A percentile compares a stretch with the other conserved stretches of the same genome.
These are phyloP conservation scores for Diadegma fenestrale DNA, from an alignment of 2,888 invertebrate species.

Conservation along the genomic window DNA sequence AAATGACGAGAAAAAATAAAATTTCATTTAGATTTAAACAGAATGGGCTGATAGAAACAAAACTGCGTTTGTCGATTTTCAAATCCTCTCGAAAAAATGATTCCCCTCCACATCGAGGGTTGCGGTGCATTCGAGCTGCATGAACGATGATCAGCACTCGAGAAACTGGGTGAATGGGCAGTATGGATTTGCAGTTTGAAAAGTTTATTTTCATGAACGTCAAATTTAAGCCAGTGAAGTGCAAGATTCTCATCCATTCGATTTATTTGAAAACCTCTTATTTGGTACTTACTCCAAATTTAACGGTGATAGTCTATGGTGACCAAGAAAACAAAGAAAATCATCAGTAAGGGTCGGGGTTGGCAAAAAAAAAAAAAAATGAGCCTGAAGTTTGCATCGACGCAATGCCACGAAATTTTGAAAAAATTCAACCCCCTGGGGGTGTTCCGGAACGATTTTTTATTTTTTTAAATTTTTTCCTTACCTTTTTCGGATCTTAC, in stretches of 20 bases:
- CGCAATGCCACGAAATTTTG: too few relatives aligned
- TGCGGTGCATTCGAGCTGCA: conserved; percentile 1
- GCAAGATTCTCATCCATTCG: conserved; percentile 26
- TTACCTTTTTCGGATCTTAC: too few relatives aligned
- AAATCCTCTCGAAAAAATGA: background rate
- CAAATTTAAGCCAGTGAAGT: conserved; percentile 17
- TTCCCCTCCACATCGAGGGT: background rate
- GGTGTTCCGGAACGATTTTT: too few relatives aligned
- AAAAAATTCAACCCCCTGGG: too few relatives aligned
- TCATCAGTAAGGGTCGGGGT: conserved; percentile 40
- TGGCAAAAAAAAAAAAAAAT: background rate
- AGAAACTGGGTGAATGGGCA: conserved; percentile 3
- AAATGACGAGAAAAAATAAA: background rate
- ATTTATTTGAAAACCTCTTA: conserved; percentile 23
- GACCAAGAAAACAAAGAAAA: conserved; percentile 71
- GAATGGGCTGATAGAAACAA: background rate
- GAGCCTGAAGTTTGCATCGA: too few relatives aligned
- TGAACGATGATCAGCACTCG: conserved; percentile 10
- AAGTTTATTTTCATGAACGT: conserved; percentile 1
- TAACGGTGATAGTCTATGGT: conserved; percentile 79
- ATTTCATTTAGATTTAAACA: background rate
- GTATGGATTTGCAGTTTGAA: conserved; percentile 16
- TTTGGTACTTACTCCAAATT: conserved; percentile 80
- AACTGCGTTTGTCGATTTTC: background rate
- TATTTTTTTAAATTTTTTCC: too few relatives aligned